Percentiles rank a stretch among this genome's conserved stretches.
These are phyloP conservation scores for Anarhynchus alexandrinus DNA, from an alignment of 2,113 vertebrate species.

Conservation along the genomic window DNA sequence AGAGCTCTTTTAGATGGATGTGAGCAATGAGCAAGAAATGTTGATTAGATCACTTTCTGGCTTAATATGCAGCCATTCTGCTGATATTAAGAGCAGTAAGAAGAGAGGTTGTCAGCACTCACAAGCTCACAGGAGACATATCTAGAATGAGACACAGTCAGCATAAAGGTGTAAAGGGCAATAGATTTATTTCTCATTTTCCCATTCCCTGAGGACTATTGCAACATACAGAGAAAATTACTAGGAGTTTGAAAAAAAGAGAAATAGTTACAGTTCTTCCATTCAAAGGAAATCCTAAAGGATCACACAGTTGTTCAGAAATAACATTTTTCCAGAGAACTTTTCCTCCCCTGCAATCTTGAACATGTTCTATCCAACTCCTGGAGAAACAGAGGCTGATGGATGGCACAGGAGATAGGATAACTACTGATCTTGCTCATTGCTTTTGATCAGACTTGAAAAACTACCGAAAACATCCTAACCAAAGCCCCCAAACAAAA, in stretches of 20 bases:
- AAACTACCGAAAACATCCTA: background rate
- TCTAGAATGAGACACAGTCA: slow-evolving; percentile 44
- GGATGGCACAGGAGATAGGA: background rate
- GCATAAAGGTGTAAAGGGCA: slow-evolving; percentile 43
- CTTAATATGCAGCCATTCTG: slow-evolving; percentile 53
- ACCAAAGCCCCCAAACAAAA: background rate
- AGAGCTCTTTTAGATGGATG: slow-evolving; percentile 15
- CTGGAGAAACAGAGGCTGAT: slow-evolving; percentile 3
- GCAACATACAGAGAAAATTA: slow-evolving; percentile 59
- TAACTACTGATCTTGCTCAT: background rate
- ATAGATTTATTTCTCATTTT: slow-evolving; percentile 64
- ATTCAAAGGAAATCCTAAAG: slow-evolving; percentile 56
- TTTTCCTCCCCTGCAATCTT: slow-evolving; percentile 43
- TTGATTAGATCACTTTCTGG: slow-evolving; percentile 52
- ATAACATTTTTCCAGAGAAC: slow-evolving; percentile 55
- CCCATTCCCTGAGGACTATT: slow-evolving; percentile 44
- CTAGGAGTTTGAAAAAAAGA: slow-evolving; percentile 22
- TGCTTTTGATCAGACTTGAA: slow-evolving; percentile 14
- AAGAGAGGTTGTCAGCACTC: slow-evolving; percentile 37
- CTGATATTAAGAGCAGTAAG: slow-evolving; percentile 50
- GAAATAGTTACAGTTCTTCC: slow-evolving; percentile 24
- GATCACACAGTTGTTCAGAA: slow-evolving; percentile 41
- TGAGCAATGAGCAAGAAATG: slow-evolving; percentile 49
- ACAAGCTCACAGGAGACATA: slow-evolving; percentile 42
- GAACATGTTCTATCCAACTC: slow-evolving; percentile 13